Evolutionary conservation across 92 coral and sea anemone genomes (phyloP).

Genomic region (Parazoanthus swiftii): DNA sequence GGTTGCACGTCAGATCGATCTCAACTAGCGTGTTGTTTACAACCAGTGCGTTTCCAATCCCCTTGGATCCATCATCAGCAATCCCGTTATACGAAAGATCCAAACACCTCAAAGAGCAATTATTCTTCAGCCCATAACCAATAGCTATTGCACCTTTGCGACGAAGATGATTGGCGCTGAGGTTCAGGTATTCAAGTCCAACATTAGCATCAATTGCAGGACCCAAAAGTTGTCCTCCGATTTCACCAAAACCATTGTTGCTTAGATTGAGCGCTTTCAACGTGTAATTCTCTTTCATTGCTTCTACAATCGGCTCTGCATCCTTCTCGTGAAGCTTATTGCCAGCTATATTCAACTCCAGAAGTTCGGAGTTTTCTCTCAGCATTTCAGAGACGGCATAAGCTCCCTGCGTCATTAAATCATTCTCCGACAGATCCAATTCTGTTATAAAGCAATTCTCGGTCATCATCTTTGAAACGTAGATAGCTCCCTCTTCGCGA

Average conservation of each 20-base stretch:
- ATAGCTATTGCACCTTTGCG: constrained; percentile 84
- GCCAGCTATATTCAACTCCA: constrained; percentile 81
- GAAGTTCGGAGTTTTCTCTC: constrained; percentile 77
- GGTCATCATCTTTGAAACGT: constrained; percentile 87
- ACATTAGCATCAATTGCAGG: constrained; percentile 92
- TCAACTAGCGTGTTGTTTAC: constrained; percentile 76
- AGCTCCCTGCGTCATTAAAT: constrained; percentile 87
- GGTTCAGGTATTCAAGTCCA: constrained; percentile 83
- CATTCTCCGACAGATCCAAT: constrained; percentile 87
- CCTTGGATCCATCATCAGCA: constrained; percentile 91
- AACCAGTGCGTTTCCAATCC: constrained; percentile 73
- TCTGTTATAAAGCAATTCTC: constrained; percentile 92
- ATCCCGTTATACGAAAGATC: constrained; percentile 97
- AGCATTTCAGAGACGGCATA: constrained; percentile 93
- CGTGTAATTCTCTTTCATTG: constrained; percentile 86
- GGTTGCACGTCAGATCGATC: constrained; percentile 79
- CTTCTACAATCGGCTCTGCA: constrained; percentile 91
- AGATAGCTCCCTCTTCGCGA: constrained; percentile 88
- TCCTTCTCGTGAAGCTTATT: constrained; percentile 81
- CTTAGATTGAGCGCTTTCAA: constrained; percentile 86
- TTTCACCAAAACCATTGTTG: constrained; percentile 76
- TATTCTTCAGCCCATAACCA: constrained; percentile 72
- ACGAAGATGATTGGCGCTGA: constrained; percentile 92
- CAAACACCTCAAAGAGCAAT: constrained; percentile 79
- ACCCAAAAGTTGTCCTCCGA: constrained; percentile 87